Base-by-base conservation (phyloP, 35 echinoderm and acorn worm genomes). In the Holothuria glaberrima region DNA sequence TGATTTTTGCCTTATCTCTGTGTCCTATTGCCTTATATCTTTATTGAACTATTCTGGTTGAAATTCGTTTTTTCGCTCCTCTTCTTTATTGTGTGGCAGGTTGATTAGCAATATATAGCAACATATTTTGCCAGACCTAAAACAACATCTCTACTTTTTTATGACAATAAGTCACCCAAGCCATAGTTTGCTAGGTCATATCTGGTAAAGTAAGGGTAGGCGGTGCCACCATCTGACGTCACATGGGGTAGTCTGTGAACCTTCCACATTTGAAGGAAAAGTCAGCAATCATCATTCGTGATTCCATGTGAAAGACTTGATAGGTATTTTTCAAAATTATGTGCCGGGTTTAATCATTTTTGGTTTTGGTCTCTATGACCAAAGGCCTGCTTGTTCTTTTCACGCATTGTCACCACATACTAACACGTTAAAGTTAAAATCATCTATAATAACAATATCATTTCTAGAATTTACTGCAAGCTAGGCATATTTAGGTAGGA, bases 361-460 rank as follows among this genome's bases (percentile, higher is more conserved):
- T n/a, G n/a, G n/a, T n/a, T n/a, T n/a, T n/a, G n/a, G n/a, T n/a
- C n/a, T n/a, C n/a, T n/a, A n/a, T n/a, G n/a, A n/a, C n/a, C n/a
- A 59, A 59, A 59, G 21, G 12, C 21, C 21, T 59, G 21, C 12
- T 59, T 59, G 58, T 61, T 61, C n/a, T n/a, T 61, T 61, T n/a
- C 59, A 61, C 17, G 2, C 24, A 61, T 61, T 61, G 7, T 24
- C 29, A 27, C 17, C 69, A 17, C 17, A 17, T 73, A 22, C 31
- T 73, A 33, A 73, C 18, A 73, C 16, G 31, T 73, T 28, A 27
- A 73, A 73, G 29, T 73, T 24, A 73, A 73, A 73, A n/a, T 73
- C 10, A 73, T n/a, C n/a, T 3, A 73, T 17, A 24, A 72, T n/a
- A n/a, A 72, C 22, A 72, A 5, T 5, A 33, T 0, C 69, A 27